These are phyloP conservation scores for Hycleus phaleratus DNA, from an alignment of 1,140 invertebrate species.

Conservation along the genomic window DNA sequence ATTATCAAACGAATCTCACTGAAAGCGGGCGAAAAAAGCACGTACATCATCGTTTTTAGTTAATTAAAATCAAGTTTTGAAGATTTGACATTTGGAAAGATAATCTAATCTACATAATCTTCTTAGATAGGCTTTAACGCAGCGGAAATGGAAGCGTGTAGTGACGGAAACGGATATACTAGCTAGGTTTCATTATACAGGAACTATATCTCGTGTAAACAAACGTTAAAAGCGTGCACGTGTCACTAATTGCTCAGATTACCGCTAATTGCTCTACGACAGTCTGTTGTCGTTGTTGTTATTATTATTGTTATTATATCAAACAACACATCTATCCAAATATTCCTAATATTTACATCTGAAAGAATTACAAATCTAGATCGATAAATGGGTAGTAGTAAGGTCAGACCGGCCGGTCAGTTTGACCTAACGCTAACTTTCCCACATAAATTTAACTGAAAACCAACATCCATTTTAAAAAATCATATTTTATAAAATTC, in stretches of 20 bases:
- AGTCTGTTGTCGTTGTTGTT: not conserved
- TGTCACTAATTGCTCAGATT: slow-evolving; percentile 25
- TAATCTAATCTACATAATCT: slow-evolving; percentile 13
- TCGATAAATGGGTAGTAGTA: too few relatives aligned
- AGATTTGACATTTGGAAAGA: not conserved
- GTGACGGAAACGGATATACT: slow-evolving; percentile 11
- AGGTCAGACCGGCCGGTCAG: too few relatives aligned
- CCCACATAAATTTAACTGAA: too few relatives aligned
- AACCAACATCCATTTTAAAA: too few relatives aligned
- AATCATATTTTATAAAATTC: too few relatives aligned
- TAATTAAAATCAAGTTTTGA: too few relatives aligned
- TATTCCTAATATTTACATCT: slow-evolving; percentile 1
- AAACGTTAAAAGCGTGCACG: slow-evolving; percentile 24
- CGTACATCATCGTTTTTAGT: too few relatives aligned
- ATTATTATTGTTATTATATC: not conserved
- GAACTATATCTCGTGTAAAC: slow-evolving; percentile 19
- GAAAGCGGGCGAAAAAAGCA: too few relatives aligned
- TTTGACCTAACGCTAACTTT: too few relatives aligned
- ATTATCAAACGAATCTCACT: too few relatives aligned
- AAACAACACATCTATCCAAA: slow-evolving; percentile 8
- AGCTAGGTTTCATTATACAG: slow-evolving; percentile 6
- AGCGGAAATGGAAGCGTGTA: slow-evolving; percentile 13
- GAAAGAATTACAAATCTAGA: too few relatives aligned
- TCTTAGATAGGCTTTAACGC: slow-evolving; percentile 10
- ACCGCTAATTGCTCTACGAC: slow-evolving; percentile 19